phyloP scores from a whole-genome alignment of 2,797 vertebrate genomes.

The Crocodylus rhombifer region DNA sequence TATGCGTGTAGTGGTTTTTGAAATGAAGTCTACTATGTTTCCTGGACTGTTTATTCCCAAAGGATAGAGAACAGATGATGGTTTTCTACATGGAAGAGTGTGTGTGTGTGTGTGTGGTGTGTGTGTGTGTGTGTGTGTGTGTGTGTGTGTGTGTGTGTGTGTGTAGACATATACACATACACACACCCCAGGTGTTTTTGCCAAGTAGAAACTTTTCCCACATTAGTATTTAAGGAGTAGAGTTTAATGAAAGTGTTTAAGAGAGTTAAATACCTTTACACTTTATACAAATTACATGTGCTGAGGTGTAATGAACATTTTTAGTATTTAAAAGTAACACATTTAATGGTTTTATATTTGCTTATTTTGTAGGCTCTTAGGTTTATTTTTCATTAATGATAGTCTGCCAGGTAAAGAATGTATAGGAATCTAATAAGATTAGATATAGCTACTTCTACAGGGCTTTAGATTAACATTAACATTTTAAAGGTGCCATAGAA shows the following conservation, averaged over 20 bases:
- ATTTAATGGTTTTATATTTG: constrained; percentile 44
- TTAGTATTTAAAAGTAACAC: constrained; percentile 41
- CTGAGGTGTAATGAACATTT: constrained; percentile 45
- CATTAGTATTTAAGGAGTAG: constrained; percentile 6
- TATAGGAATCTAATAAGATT: constrained; percentile 71
- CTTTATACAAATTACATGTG: constrained; percentile 17
- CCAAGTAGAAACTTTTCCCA: not conserved
- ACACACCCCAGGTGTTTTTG: constrained; percentile 4
- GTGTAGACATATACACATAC: too few species aligned
- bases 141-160: not conserved
- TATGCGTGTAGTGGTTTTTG: constrained; percentile 18
- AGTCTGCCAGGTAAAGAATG: constrained; percentile 51
- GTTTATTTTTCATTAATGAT: not conserved
- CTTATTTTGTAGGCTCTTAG: constrained; percentile 5
- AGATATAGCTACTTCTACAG: constrained; percentile 61
- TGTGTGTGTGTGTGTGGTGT: too few species aligned
- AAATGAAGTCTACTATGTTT: constrained; percentile 7
- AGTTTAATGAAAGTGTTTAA: constrained; percentile 40
- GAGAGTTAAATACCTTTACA: constrained; percentile 1
- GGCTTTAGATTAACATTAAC: constrained; percentile 41
- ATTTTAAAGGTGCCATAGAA: constrained; percentile 62
- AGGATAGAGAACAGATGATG: not conserved
- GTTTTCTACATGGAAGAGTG: not conserved
- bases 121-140: not conserved
- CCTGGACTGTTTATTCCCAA: not conserved